Evolutionary conservation across 2,113 vertebrate species (phyloP).

Genomic region (Sapayoa aenigma): DNA sequence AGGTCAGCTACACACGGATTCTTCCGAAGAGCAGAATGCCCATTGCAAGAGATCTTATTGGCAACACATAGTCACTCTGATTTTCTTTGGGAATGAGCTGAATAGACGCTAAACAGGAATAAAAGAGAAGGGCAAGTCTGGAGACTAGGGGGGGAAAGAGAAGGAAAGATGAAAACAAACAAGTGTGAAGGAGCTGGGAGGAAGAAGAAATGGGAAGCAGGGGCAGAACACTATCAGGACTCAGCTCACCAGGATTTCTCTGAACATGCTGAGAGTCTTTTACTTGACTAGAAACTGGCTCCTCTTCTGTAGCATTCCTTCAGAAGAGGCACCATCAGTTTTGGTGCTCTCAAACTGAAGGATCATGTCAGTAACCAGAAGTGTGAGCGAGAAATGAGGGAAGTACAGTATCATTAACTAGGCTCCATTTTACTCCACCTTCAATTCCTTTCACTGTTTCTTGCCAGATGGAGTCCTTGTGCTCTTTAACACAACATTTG

Average conservation of each 20-base stretch:
- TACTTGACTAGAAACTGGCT: neutral
- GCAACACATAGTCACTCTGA: neutral
- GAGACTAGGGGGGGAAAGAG: neutral
- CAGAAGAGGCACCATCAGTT: neutral
- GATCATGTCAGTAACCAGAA: neutral
- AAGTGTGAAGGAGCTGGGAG: neutral
- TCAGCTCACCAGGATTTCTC: neutral
- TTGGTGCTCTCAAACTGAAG: neutral
- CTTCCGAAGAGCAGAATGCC: neutral
- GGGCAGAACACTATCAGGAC: fast-evolving
- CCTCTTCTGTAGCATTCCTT: neutral
- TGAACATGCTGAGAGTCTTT: neutral
- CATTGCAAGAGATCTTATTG: neutral
- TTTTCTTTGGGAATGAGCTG: neutral
- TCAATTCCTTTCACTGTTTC: neutral
- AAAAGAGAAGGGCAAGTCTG: neutral
- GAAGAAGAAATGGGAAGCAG: neutral
- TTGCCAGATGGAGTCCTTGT: neutral
- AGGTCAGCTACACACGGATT: neutral
- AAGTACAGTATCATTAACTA: neutral
- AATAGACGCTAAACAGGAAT: neutral
- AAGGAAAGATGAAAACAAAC: neutral
- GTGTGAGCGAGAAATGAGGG: neutral
- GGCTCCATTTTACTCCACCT: neutral
- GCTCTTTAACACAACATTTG: neutral